Base-by-base conservation (phyloP, 2,797 vertebrate species). In the Gastrophryne carolinensis region DNA sequence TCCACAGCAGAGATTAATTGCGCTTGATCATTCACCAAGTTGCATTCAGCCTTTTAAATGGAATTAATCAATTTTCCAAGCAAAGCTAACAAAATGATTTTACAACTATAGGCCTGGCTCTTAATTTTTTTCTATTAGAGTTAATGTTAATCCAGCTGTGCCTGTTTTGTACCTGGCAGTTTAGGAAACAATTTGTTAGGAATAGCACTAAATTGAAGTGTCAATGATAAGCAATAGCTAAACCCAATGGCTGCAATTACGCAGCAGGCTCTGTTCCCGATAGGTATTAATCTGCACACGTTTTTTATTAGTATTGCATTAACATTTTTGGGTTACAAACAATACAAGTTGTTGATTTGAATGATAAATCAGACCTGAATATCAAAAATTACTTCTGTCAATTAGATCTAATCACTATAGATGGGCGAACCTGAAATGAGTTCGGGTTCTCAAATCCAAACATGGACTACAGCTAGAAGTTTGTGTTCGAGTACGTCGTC, bases 1-100 rank as follows among this genome's bases (percentile, higher is more conserved):
- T 78, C 68, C 75, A 53, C 30, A 58, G 68, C 47, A 39, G 49
- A 77, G 68, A 78, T 78, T 78, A 72, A 78, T 78, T 78, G 68
- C 66, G 53, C 75, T 56, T 52, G 75, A 78, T 78, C 61, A 78
- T 78, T 66, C 63, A 78, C 41, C 49, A 13, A 49, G 41, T 61
- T 10, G 39, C 30, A 34, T 72, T 78, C 32, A 47, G 61, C 61
- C 50, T 60, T 72, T 26, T 72, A 78, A 72, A 49, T 60, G 13
- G 52, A 78, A 58, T 66, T 72, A 66, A 78, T 72, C 52, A 58
- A 78, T 78, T 60, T 72, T 53, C 52, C 68, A 66, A 52, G 30
- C 29, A 64, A 65, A 34, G 39, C 21, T 24, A 37, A 52, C n/a
- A 58, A 65, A 58, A 65, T 49, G 10, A 60, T 67, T 34, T 64